phyloP scores from a whole-genome alignment of 2,113 vertebrate genomes.

The Hemiprocne comata region DNA sequence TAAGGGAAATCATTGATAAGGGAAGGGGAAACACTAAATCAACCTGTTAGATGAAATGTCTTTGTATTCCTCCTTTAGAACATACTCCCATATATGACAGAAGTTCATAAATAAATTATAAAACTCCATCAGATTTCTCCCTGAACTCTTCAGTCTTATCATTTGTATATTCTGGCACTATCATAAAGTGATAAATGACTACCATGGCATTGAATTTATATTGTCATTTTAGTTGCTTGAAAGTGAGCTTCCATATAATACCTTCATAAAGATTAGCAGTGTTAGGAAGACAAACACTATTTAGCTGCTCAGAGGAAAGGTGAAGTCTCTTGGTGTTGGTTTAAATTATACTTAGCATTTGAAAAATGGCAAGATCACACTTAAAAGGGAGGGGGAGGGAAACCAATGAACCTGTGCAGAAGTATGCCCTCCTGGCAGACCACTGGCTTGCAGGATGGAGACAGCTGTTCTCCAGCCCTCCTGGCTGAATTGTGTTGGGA shows the following conservation, averaged over 20 bases:
- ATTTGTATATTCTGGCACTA: constrained; percentile 18
- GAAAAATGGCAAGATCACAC: background rate
- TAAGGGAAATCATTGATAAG: background rate
- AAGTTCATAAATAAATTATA: constrained; percentile 54
- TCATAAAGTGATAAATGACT: constrained; percentile 41
- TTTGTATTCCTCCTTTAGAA: constrained; percentile 19
- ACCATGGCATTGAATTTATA: background rate
- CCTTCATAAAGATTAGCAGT: background rate
- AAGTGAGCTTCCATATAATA: constrained; percentile 2
- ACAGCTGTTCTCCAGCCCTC: constrained; percentile 74
- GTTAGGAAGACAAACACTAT: background rate
- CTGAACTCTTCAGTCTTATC: background rate
- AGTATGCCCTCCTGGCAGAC: constrained; percentile 54
- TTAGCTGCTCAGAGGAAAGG: background rate
- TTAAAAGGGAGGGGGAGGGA: background rate
- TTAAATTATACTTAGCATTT: background rate
- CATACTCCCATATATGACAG: background rate
- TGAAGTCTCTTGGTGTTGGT: background rate
- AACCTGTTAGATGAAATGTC: constrained; percentile 18
- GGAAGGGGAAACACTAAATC: background rate
- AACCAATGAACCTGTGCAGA: constrained; percentile 23
- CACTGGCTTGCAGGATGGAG: constrained; percentile 26
- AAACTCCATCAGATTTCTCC: background rate
- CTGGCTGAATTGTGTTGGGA: constrained; percentile 58
- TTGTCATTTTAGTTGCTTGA: constrained; percentile 13